Base-by-base conservation (phyloP, 2,113 vertebrate genomes). In the Cathartes aura region DNA sequence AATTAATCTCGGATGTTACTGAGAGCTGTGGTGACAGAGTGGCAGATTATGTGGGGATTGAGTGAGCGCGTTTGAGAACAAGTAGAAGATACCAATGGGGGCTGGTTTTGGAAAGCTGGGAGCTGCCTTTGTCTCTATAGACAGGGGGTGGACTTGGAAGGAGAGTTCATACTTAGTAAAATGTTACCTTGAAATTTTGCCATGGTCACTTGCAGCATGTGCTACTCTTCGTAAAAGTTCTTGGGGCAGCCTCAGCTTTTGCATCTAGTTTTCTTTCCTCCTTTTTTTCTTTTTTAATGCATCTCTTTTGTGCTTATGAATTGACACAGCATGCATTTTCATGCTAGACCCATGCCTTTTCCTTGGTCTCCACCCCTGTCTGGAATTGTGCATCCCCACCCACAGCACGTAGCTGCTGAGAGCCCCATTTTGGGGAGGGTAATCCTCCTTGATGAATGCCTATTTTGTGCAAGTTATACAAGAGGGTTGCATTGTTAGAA, bases 391-490 rank as follows among this genome's bases (percentile, higher is more conserved):
- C 96, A 94, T 93, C 92, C 95, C 97, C 88, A 97, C 95, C 97
- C 96, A 80, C 92, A 93, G 97, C 97, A 97, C 88, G 97, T 94
- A 98, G 97, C 97, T 96, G 93, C 96, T 67, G 48, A 95, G 97
- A 97, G 96, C 90, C 91, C 79, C 90, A 67, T 98, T 97, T 96
- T 94, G 95, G 96, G 92, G 88, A 92, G 78, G 96, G 96, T 97
- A 98, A 98, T 97, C 97, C 40, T 59, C 86, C 71, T 71, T 89
- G 90, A 98, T 98, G 98, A 98, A 98, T 98, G 97, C 96, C 91
- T 96, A 98, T 98, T 98, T 98, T 98, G 98, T 98, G 96, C 64
- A 89, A 96, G 71, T 95, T 90, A 92, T 93, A 98, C 98, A 98
- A 98, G 98, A 98, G 98, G 93, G 96, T 95, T 83, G 96, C 96